phyloP scores from a whole-genome alignment of 2,797 vertebrate genomes.

The Alauda arvensis region DNA sequence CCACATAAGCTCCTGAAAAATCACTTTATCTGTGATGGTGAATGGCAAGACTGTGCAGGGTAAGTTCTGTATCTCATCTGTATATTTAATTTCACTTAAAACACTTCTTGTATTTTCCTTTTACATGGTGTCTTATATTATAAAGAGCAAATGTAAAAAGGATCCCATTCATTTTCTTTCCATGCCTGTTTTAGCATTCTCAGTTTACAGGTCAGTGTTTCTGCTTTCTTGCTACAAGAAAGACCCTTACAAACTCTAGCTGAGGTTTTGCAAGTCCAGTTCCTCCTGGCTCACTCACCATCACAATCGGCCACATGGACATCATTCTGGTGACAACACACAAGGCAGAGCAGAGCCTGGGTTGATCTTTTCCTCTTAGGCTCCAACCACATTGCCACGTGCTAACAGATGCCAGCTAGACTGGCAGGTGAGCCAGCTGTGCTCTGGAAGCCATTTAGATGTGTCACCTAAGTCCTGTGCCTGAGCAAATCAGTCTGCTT shows the following conservation, averaged over 20 bases:
- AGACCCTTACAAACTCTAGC: background rate
- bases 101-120: background rate
- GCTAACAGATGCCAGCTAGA: background rate
- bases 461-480: background rate
- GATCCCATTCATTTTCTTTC: background rate
- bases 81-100: background rate
- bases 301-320: background rate
- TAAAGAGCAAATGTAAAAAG: background rate
- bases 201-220: background rate
- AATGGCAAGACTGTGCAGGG: background rate
- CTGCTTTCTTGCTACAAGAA: background rate
- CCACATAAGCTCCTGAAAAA: constrained; percentile 33
- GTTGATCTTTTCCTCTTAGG: background rate
- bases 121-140: background rate
- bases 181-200: background rate
- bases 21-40: constrained; percentile 12
- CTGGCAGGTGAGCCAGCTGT: background rate
- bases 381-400: background rate
- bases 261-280: background rate
- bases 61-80: background rate
- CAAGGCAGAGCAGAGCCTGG: background rate
- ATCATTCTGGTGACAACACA: background rate
- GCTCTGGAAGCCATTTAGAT: constrained; percentile 11
- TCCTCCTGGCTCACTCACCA: fast-evolving
- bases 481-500: background rate